A percentile compares a stretch with the other conserved stretches of the same genome.
phyloP scores from a whole-genome alignment of 2,797 vertebrate species.

The Phalanger gymnotis region DNA sequence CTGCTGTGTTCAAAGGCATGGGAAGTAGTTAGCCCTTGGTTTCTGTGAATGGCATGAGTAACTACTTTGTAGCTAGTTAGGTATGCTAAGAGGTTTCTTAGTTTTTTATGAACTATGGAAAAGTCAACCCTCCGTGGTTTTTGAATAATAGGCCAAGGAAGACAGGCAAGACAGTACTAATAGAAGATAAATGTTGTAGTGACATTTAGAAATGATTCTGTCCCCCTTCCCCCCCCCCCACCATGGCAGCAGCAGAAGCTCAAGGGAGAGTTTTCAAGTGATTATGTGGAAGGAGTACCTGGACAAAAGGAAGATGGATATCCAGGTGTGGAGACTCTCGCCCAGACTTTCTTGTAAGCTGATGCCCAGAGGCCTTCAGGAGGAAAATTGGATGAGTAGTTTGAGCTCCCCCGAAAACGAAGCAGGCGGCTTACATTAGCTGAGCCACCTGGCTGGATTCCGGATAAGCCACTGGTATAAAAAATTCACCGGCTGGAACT shows the following conservation, averaged over 20 bases:
- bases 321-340: neutral
- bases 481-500: neutral
- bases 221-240: neutral
- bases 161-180: neutral
- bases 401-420: neutral
- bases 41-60: neutral
- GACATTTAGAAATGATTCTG: neutral
- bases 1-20: constrained; percentile 3
- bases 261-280: neutral
- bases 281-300: neutral
- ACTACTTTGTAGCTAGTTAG: neutral
- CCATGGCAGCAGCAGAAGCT: neutral
- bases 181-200: neutral
- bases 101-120: neutral
- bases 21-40: neutral
- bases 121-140: constrained; percentile 24
- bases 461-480: neutral
- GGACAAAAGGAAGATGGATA: neutral
- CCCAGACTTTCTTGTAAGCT: neutral
- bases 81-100: neutral
- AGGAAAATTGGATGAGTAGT: neutral
- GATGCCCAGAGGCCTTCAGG: neutral
- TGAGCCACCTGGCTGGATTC: neutral
- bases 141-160: neutral
- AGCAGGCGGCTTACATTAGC: neutral